These are phyloP conservation scores for Furnarius figulus DNA, from an alignment of 2,113 vertebrate genomes.

Conservation along the genomic window DNA sequence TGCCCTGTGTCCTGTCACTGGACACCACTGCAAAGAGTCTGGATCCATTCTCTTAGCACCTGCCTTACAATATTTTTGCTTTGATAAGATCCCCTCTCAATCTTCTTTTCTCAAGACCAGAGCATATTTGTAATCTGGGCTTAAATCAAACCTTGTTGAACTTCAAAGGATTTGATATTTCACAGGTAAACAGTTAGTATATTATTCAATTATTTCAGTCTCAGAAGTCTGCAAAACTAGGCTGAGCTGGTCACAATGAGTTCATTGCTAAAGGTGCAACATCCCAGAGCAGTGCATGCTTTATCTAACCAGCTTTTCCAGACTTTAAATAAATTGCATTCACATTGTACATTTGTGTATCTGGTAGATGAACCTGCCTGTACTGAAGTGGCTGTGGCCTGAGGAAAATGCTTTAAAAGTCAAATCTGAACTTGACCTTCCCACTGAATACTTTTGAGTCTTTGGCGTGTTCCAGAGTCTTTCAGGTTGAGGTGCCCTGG, in stretches of 20 bases:
- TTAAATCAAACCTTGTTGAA: background rate
- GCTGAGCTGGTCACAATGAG: background rate
- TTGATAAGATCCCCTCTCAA: background rate
- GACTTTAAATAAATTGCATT: background rate
- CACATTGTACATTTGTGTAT: background rate
- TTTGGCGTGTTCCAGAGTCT: background rate
- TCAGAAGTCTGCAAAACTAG: background rate
- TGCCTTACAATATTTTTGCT: background rate
- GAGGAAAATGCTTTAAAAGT: background rate
- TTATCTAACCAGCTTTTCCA: background rate
- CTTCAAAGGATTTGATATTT: background rate
- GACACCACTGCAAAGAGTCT: background rate
- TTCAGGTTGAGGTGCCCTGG: background rate
- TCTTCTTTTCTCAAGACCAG: background rate
- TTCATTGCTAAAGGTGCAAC: background rate
- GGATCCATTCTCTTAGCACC: rapidly evolving
- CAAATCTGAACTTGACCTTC: background rate
- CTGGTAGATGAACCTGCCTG: background rate
- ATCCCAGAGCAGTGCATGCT: background rate
- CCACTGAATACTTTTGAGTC: background rate
- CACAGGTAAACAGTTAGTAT: background rate
- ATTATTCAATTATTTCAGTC: background rate
- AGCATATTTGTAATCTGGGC: background rate
- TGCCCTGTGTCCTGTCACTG: background rate
- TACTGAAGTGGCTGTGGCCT: background rate